phyloP scores from a whole-genome alignment of 2,113 vertebrate species.

The Pelecanoides urinatrix region DNA sequence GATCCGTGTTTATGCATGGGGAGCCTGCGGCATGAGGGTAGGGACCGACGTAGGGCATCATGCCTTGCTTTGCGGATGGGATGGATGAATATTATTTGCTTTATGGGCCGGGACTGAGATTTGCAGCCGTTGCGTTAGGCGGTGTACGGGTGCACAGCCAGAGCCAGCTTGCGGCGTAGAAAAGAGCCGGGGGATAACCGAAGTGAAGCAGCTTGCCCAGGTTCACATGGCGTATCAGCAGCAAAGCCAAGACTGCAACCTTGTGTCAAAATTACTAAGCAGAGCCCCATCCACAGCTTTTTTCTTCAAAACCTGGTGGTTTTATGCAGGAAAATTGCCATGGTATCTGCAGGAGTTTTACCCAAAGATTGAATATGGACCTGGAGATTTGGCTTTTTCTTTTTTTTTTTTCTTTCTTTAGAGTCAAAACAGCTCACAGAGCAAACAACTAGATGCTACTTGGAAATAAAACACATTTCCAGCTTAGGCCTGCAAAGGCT shows the following conservation, averaged over 20 bases:
- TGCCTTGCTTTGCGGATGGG: neutral
- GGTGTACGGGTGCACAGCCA: neutral
- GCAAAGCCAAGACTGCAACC: neutral
- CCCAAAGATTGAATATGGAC: neutral
- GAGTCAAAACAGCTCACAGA: slow-evolving; percentile 3
- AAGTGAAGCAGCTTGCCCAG: neutral
- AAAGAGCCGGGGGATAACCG: neutral
- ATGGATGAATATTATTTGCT: neutral
- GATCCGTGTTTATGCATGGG: rapidly evolving
- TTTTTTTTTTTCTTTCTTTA: neutral
- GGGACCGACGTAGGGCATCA: neutral
- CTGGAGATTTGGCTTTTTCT: neutral
- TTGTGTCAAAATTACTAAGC: neutral
- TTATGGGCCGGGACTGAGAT: neutral
- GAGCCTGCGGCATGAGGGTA: rapidly evolving
- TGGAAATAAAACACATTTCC: slow-evolving; percentile 20
- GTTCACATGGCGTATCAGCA: neutral
- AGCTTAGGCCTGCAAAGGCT: slow-evolving; percentile 12
- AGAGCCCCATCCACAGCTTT: neutral
- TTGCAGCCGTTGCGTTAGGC: neutral
- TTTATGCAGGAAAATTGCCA: neutral
- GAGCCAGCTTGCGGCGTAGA: rapidly evolving
- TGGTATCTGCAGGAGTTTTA: neutral
- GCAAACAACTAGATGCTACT: neutral
- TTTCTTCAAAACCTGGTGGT: neutral